A percentile compares a stretch with the other conserved stretches of the same genome.
Conservation (phyloP, 2,797 vertebrate species). For the Pyrrhura leucotis region DNA sequence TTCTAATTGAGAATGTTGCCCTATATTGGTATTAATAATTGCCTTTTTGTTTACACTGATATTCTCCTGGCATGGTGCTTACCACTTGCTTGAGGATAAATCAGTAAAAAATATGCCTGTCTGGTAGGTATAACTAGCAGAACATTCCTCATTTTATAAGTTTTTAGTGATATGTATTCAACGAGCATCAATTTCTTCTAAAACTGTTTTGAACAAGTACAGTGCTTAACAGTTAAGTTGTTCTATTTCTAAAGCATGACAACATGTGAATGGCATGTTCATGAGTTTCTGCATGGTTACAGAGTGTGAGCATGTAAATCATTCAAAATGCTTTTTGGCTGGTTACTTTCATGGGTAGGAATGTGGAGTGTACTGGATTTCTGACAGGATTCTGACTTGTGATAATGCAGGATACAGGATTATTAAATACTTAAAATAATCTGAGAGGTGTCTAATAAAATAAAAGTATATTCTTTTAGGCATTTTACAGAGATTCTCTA, state of each 20-base stretch:
- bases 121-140: background rate
- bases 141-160: background rate
- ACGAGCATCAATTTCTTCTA: background rate
- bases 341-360: background rate
- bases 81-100: background rate
- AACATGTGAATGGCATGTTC: slow-evolving; percentile 40
- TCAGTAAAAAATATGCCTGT: background rate
- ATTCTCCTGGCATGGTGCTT: background rate
- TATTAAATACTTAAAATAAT: background rate
- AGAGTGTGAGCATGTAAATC: background rate
- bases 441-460: background rate
- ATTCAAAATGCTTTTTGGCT: background rate
- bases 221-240: background rate
- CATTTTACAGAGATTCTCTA: background rate
- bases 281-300: slow-evolving; percentile 22
- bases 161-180: background rate
- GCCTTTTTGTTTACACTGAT: background rate
- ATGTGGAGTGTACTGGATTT: slow-evolving; percentile 26
- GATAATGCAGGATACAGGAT: background rate
- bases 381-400: background rate
- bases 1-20: background rate
- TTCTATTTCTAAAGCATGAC: slow-evolving; percentile 35
- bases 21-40: background rate
- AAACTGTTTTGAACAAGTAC: background rate
- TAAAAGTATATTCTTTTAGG: background rate